phyloP scores from a whole-genome alignment of 2,113 vertebrate species.

The Panurus biarmicus region DNA sequence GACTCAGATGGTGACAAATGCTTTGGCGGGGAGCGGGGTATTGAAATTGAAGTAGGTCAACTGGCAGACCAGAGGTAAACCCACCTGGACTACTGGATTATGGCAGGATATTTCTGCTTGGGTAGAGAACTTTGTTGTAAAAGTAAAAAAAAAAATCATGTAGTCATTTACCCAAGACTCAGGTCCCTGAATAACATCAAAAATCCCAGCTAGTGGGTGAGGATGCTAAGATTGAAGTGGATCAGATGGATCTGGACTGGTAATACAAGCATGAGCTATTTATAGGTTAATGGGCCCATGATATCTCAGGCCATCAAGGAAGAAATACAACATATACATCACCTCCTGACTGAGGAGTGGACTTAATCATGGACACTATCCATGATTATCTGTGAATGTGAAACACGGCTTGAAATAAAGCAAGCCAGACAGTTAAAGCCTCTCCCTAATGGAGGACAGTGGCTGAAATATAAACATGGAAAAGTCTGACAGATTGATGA shows the following conservation, averaged over 20 bases:
- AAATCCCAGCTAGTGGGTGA: not conserved
- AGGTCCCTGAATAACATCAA: not conserved
- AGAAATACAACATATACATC: not conserved
- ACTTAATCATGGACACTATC: not conserved
- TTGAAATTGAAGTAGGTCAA: not conserved
- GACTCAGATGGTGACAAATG: not conserved
- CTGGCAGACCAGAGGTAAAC: not conserved
- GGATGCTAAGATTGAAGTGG: not conserved
- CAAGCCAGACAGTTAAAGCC: not conserved
- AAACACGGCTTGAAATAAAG: not conserved
- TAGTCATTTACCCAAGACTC: not conserved
- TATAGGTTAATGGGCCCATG: not conserved
- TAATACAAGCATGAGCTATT: not conserved
- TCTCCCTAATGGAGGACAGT: not conserved
- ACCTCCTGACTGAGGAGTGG: not conserved
- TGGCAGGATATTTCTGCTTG: not conserved
- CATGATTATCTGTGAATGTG: not conserved
- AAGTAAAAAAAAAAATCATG: not conserved
- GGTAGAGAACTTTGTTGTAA: not conserved
- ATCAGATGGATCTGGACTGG: not conserved
- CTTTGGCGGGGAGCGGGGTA: not conserved
- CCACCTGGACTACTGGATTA: not conserved
- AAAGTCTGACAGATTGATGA: not conserved
- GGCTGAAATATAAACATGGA: not conserved
- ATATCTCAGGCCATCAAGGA: not conserved